Conservation (phyloP, 53 echinoderm and acorn worm species). For the Glandiceps talaboti region DNA sequence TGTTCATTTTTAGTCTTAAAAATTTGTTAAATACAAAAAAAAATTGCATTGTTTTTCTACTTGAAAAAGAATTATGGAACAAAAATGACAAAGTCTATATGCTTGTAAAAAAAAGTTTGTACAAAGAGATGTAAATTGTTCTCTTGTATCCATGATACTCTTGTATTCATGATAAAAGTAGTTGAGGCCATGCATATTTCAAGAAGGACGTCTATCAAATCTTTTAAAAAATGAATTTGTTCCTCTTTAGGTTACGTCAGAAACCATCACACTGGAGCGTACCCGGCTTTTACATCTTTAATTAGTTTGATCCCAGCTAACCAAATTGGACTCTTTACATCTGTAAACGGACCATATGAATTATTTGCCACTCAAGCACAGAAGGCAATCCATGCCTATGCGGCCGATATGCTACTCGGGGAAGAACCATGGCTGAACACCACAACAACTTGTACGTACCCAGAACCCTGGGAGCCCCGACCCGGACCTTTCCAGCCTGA, state of each 20-base stretch:
- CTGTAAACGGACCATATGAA: background rate
- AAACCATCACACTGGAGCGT: background rate
- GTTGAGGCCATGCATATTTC: no score
- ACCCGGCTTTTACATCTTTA: background rate
- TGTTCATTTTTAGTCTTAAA: no score
- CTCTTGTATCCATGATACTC: no score
- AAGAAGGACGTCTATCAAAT: no score
- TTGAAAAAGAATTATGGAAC: no score
- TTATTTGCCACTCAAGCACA: background rate
- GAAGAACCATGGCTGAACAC: background rate
- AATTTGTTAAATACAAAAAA: no score
- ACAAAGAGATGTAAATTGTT: no score
- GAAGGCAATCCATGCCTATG: background rate
- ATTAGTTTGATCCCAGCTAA: background rate
- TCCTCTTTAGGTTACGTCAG: background rate
- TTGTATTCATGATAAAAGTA: no score
- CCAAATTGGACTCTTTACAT: background rate
- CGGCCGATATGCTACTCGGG: background rate
- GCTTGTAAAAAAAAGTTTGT: no score
- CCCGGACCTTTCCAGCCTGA: background rate
- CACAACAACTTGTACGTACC: background rate
- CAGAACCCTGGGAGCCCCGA: background rate
- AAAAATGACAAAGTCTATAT: no score
- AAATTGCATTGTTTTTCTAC: no score
- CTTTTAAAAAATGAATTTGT: no score